Evolutionary conservation across 2,113 vertebrate genomes (phyloP).

Genomic region (Anas platyrhynchos): DNA sequence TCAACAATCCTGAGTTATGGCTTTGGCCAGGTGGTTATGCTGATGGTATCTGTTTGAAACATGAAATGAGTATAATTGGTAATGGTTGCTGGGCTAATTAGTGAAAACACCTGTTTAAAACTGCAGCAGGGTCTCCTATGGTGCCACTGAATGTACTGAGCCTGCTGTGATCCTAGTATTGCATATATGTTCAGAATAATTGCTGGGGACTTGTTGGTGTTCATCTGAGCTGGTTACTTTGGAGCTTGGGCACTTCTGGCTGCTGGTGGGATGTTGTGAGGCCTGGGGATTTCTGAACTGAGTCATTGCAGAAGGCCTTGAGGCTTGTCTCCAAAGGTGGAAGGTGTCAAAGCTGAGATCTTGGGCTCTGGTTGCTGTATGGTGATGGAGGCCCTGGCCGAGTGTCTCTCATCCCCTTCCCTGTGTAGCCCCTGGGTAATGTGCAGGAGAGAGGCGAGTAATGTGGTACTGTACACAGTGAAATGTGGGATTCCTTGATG

Average conservation of each 20-base stretch:
- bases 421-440: rapidly evolving
- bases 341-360: rapidly evolving
- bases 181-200: rapidly evolving
- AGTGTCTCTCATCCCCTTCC: no score
- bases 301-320: not conserved
- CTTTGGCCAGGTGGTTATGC: not conserved
- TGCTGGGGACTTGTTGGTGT: not conserved
- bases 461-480: rapidly evolving
- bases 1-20: rapidly evolving
- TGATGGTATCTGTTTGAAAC: not conserved
- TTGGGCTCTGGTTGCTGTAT: not conserved
- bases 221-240: rapidly evolving
- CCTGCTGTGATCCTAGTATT: rapidly evolving
- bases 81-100: not conserved
- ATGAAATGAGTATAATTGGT: rapidly evolving
- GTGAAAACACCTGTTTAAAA: rapidly evolving
- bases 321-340: not conserved
- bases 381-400: not conserved
- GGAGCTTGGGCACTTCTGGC: not conserved
- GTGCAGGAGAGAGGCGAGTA: rapidly evolving
- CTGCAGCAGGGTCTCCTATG: rapidly evolving
- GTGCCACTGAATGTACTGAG: rapidly evolving
- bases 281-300: not conserved
- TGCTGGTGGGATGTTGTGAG: not conserved
- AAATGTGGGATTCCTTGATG: rapidly evolving